Evolutionary conservation across 2,888 invertebrate genomes (phyloP), one percentile per base, ranked within the genome.

Genomic region (Tuta absoluta): DNA sequence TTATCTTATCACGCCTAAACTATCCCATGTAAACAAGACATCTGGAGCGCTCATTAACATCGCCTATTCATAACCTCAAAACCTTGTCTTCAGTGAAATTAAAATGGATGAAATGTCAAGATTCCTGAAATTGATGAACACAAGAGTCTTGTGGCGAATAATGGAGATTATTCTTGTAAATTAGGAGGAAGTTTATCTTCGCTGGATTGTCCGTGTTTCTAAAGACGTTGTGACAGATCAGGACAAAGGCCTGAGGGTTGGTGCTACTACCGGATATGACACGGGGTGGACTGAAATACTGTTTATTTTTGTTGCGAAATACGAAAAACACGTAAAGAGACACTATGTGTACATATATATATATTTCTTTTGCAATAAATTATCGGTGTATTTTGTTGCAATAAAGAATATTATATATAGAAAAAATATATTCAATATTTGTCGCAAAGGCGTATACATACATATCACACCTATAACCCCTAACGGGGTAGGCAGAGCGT

Each of bases 101-200:
- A 45, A 45, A 45, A 45, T 45, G 45, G 45, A 45, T n/a, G 45
- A 45, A 45, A 45, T 45, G 45, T 45, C 45, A 45, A 45, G 45
- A 45, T 53, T 23, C 51, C 23, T 12, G 14, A 53, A 53, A 23
- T 53, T 23, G 23, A 53, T 53, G 23, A 53, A 53, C 51, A 23
- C 51, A 14, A 23, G 21, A 23, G 14, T 53, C 51, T 23, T 53
- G 23, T 23, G 49, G 21, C 4, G 12, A 23, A 23, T 53, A 53
- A 53, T 53, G 51, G 23, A 53, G 51, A 53, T 53, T 53, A 53
- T 53, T 53, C 51, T 53, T 53, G 51, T 53, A 53, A 53, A 53
- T 53, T 53, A 53, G 23, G 51, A 11, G 23, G 24, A 24, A 53
- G 51, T 53, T 53, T 53, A 53, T 53, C 51, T 23, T 53, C 23